Evolutionary conservation across 1,140 invertebrate genomes (phyloP).

Genomic region (Elymnias hypermnestra): DNA sequence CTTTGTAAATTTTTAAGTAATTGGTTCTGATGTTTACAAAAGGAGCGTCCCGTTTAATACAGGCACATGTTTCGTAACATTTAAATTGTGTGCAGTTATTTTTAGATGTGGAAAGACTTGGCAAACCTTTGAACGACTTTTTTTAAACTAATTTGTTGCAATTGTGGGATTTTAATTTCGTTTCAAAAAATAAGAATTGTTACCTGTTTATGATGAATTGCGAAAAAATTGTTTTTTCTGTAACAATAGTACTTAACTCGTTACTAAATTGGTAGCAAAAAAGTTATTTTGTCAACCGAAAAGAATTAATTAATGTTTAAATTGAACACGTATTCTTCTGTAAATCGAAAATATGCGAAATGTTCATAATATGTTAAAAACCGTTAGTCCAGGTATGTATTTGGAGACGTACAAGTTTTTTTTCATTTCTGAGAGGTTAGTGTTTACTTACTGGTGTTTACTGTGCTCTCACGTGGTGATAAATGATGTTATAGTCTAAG

Average conservation of each 20-base stretch:
- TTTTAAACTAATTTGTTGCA: slow-evolving; percentile 1
- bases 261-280: background rate
- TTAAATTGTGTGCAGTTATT: slow-evolving; percentile 7
- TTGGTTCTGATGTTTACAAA: slow-evolving; percentile 7
- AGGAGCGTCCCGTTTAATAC: background rate
- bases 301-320: too few relatives aligned
- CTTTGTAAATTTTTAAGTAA: slow-evolving; percentile 11
- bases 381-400: too few relatives aligned
- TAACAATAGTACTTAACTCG: background rate
- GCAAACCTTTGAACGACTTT: background rate
- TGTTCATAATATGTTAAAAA: too few relatives aligned
- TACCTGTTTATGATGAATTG: background rate
- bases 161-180: slow-evolving; percentile 5
- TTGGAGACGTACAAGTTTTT: too few relatives aligned
- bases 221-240: background rate
- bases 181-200: background rate
- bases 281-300: background rate
- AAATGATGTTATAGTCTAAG: too few relatives aligned
- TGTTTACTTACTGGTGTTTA: too few relatives aligned
- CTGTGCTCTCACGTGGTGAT: too few relatives aligned
- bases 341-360: too few relatives aligned
- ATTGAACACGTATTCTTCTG: too few relatives aligned
- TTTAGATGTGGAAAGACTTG: slow-evolving; percentile 4
- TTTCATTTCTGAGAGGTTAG: too few relatives aligned
- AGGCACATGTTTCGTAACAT: background rate